phyloP scores from a whole-genome alignment of 2,797 vertebrate species.

The Mallotus villosus region DNA sequence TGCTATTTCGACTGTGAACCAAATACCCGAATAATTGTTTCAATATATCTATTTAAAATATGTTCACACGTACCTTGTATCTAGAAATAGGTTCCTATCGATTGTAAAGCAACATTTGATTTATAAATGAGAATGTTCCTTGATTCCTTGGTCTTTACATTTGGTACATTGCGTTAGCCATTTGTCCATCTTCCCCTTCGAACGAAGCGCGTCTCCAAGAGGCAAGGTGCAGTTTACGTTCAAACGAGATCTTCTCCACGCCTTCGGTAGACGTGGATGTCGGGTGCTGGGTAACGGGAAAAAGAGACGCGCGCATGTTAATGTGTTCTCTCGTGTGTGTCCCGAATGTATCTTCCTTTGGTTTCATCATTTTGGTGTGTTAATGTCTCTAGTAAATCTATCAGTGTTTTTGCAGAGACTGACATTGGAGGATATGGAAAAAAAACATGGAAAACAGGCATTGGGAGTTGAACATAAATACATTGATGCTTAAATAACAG shows the following conservation, averaged over 20 bases:
- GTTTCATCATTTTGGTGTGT: too few relatives aligned
- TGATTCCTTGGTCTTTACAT: conserved; percentile 56
- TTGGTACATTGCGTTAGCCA: conserved; percentile 59
- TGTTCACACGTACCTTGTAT: conserved; percentile 62
- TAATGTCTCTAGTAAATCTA: too few relatives aligned
- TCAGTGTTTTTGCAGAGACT: too few relatives aligned
- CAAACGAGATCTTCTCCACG: conserved; percentile 19
- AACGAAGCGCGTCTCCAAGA: conserved; percentile 56
- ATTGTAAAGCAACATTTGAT: conserved; percentile 39
- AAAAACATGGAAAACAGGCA: too few relatives aligned
- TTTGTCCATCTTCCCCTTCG: conserved; percentile 67
- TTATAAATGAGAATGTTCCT: conserved; percentile 63
- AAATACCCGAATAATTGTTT: not conserved
- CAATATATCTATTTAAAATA: conserved; percentile 1
- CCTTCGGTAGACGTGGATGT: not conserved
- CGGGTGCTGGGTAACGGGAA: not conserved
- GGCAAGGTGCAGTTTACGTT: conserved; percentile 31
- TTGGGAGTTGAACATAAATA: too few relatives aligned
- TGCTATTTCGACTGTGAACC: too few relatives aligned
- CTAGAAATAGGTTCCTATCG: conserved; percentile 50
- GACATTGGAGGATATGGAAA: too few relatives aligned
- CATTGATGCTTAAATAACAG: too few relatives aligned
- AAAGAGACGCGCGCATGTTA: not conserved
- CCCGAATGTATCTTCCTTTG: too few relatives aligned
- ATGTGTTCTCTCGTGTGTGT: not conserved